These are phyloP conservation scores for Hartigia nigra DNA, from an alignment of 2,888 invertebrate genomes.

Conservation along the genomic window DNA sequence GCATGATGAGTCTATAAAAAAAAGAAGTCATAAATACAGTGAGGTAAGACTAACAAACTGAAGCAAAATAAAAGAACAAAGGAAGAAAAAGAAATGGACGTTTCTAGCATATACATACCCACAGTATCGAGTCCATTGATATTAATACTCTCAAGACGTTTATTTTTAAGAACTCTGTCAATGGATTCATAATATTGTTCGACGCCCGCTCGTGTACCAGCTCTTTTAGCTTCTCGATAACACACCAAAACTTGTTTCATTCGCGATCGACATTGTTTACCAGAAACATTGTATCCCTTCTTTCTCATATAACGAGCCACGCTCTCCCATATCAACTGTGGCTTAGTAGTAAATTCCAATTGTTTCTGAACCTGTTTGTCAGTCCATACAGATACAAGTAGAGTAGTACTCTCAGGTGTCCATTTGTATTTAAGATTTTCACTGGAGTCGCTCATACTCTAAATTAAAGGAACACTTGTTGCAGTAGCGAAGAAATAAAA, in stretches of 20 bases:
- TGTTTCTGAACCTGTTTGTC: conserved; percentile 63
- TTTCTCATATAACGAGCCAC: conserved; percentile 61
- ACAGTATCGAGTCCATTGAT: conserved; percentile 58
- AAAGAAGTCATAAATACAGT: neutral
- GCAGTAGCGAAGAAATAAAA: neutral
- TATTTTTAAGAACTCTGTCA: conserved; percentile 55
- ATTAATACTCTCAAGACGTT: conserved; percentile 38
- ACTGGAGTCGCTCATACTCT: conserved; percentile 51
- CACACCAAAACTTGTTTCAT: conserved; percentile 64
- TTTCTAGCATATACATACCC: conserved; percentile 44
- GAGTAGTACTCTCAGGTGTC: conserved; percentile 61
- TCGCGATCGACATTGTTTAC: conserved; percentile 61
- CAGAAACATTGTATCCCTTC: conserved; percentile 60
- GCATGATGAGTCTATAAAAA: neutral
- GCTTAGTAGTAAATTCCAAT: conserved; percentile 53
- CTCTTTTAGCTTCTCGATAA: conserved; percentile 60
- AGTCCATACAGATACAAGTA: conserved; percentile 63
- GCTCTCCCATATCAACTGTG: conserved; percentile 62
- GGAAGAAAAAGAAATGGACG: neutral
- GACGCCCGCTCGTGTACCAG: conserved; percentile 55
- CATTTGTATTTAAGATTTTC: conserved; percentile 60
- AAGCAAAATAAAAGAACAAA: no score
- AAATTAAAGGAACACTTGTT: neutral
- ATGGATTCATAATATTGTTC: conserved; percentile 63
- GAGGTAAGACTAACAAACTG: neutral